These are phyloP conservation scores for Zapornia atra DNA, from an alignment of 2,113 vertebrate species.

Conservation along the genomic window DNA sequence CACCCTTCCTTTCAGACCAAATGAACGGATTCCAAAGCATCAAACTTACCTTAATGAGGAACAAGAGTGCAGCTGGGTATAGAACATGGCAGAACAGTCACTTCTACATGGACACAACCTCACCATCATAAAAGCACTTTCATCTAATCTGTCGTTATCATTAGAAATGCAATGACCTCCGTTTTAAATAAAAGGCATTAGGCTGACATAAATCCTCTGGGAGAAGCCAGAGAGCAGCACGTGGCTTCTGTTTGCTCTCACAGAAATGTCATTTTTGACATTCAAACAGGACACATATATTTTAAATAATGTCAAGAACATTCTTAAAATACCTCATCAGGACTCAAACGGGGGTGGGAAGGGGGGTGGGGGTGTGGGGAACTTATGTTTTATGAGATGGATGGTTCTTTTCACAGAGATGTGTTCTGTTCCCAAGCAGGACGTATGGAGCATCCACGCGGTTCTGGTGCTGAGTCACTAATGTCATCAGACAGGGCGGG, in stretches of 20 bases:
- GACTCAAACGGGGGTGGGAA: conserved; percentile 39
- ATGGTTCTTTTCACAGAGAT: conserved; percentile 75
- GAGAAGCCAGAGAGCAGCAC: conserved; percentile 65
- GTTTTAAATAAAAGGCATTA: conserved; percentile 64
- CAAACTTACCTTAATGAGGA: conserved; percentile 73
- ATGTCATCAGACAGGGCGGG: conserved; percentile 49
- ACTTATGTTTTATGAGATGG: conserved; percentile 82
- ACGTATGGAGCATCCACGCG: conserved; percentile 62
- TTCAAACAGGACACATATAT: conserved; percentile 69
- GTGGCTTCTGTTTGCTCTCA: conserved; percentile 62
- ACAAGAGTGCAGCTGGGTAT: conserved; percentile 70
- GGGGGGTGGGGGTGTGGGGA: background rate
- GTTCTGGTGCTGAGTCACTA: conserved; percentile 74
- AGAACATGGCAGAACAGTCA: conserved; percentile 68
- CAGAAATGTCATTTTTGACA: conserved; percentile 70
- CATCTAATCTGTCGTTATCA: conserved; percentile 63
- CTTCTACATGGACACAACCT: conserved; percentile 66
- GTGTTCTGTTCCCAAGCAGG: conserved; percentile 64
- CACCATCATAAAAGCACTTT: conserved; percentile 68
- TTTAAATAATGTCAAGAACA: conserved; percentile 73
- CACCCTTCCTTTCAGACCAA: conserved; percentile 65
- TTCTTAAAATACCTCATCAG: conserved; percentile 67
- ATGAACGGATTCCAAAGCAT: conserved; percentile 62
- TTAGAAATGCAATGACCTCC: conserved; percentile 68
- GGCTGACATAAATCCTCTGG: conserved; percentile 63